These are phyloP conservation scores for Drosophila bocqueti DNA, from an alignment of 1,140 invertebrate species.

Conservation along the genomic window DNA sequence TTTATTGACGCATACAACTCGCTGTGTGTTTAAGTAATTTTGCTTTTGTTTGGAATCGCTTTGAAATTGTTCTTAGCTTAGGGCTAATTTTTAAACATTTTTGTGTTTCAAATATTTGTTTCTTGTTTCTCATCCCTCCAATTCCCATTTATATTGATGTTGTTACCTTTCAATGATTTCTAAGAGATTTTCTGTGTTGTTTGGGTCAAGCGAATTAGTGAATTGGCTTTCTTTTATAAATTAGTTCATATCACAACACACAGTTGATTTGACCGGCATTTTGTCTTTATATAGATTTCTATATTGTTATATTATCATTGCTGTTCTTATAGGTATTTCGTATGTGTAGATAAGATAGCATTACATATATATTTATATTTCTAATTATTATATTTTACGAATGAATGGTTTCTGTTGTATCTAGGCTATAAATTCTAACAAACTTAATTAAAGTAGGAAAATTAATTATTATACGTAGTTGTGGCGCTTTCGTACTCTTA, in stretches of 20 bases:
- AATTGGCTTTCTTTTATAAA: constrained; percentile 67
- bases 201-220: constrained; percentile 49
- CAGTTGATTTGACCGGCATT: constrained; percentile 79
- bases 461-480: constrained; percentile 71
- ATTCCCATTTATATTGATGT: constrained; percentile 45
- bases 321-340: constrained; percentile 48
- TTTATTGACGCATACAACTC: constrained; percentile 76
- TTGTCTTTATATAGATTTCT: constrained; percentile 50
- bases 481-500: constrained; percentile 60
- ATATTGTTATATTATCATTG: constrained; percentile 57
- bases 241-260: constrained; percentile 84
- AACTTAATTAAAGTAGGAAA: constrained; percentile 78
- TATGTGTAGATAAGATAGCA: constrained; percentile 45
- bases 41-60: constrained; percentile 53
- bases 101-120: constrained; percentile 26
- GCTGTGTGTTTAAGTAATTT: constrained; percentile 74
- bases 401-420: constrained; percentile 61
- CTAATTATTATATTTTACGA: constrained; percentile 47
- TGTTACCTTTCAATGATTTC: constrained; percentile 6
- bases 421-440: constrained; percentile 79
- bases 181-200: constrained; percentile 34
- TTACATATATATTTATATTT: constrained; percentile 40
- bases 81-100: constrained; percentile 31
- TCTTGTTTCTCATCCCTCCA: constrained; percentile 23
- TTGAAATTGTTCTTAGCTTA: constrained; percentile 44